Base-by-base conservation (phyloP, 2,797 vertebrate species). In the Agapornis canus region DNA sequence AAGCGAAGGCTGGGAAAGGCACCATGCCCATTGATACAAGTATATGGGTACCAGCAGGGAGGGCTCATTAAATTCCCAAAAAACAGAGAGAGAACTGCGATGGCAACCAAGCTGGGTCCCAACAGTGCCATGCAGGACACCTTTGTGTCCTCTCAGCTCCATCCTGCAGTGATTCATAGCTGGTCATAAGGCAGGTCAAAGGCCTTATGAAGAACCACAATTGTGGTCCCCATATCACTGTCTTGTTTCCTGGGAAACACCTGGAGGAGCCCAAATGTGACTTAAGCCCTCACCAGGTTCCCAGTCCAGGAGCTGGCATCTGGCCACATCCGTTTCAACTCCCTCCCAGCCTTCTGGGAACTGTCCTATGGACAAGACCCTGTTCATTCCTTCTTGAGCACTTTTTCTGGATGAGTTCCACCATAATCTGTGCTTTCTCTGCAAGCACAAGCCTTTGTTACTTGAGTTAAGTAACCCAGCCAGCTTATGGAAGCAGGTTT, bases 191-290 rank as follows among this genome's bases (percentile, higher is more conserved):
- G 29, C 60, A 72, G 45, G 37, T 42, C 47, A 85, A 85, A 93
- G 51, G 69, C 91, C 82, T 22, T 54, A n/a, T 22, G 31, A 54
- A 54, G 52, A 54, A n/a, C 31, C 68, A 35, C 26, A 60, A 1
- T 1, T 0, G 0, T 21, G 17, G 27, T 5, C 43, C 56, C 68
- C 32, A 0, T 35, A 22, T 52, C 40, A 1, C 40, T 39, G 26
- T 35, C 39, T 82, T 10, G 0, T 6, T 32, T 21, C 20, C 64
- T 77, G 48, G 40, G 26, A 94, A 87, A 51, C 13, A 60, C 51
- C 78, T 45, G 23, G 52, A 71, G 49, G 23, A 56, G 42, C 43
- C n/a, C 64, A 10, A 7, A 48, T 1, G 2, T 4, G 26, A 23
- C 49, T 56, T 14, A 59, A 82, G 10, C 25, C 20, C 31, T 43